A percentile compares a stretch with the other conserved stretches of the same genome.
Conservation (phyloP, 2,113 vertebrate genomes). For the Mionectes macconnelli region DNA sequence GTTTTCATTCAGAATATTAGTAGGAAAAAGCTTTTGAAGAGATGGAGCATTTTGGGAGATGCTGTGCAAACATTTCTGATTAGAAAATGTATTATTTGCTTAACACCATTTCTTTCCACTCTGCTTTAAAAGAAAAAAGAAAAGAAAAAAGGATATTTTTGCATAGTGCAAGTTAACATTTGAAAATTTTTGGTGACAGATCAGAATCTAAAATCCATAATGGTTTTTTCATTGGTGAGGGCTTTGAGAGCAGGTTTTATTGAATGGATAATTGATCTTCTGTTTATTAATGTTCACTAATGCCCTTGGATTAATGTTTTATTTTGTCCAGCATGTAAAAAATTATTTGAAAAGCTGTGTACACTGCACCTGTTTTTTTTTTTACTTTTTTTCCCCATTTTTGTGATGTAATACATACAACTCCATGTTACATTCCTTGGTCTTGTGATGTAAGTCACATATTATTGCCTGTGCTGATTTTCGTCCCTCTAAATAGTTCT, state of each 20-base stretch:
- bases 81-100: not conserved
- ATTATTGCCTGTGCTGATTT: slow-evolving; percentile 72
- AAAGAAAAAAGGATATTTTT: not conserved
- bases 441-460: slow-evolving; percentile 73
- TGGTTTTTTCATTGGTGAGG: not conserved
- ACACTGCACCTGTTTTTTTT: not conserved
- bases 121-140: not conserved
- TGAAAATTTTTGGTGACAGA: not conserved
- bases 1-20: not conserved
- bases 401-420: slow-evolving; percentile 50
- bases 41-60: not conserved
- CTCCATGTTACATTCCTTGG: slow-evolving; percentile 62
- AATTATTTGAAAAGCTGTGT: not conserved
- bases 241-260: not conserved
- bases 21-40: not conserved
- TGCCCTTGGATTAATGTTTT: not conserved
- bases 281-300: not conserved
- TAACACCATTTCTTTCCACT: not conserved
- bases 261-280: not conserved
- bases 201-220: not conserved
- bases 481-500: slow-evolving; percentile 71
- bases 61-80: not conserved
- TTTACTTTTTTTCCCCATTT: slow-evolving; percentile 8
- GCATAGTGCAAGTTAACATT: not conserved
- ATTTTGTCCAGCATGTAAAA: slow-evolving; percentile 34